Conservation (phyloP, 2,888 invertebrate genomes). For the Caprella mutica region DNA sequence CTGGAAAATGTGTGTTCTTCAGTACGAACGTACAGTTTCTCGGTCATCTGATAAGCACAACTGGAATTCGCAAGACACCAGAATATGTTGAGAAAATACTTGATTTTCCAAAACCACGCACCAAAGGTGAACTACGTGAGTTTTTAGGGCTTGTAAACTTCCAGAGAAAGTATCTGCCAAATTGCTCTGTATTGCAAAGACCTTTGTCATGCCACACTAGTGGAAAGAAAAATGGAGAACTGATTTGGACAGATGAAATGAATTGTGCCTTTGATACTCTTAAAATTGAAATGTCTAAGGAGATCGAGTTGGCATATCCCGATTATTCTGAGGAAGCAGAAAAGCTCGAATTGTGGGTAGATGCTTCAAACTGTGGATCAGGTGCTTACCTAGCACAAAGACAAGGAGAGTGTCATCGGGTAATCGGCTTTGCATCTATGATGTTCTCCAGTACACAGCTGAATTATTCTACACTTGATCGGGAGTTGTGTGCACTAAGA, state of each 20-base stretch:
- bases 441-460: background rate
- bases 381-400: background rate
- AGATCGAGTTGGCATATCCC: background rate
- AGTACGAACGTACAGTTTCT: background rate
- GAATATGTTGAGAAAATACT: background rate
- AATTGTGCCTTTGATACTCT: background rate
- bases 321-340: background rate
- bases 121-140: background rate
- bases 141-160: background rate
- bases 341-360: background rate
- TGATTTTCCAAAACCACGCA: background rate
- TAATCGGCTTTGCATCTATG: background rate
- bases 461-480: background rate
- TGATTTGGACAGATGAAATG: background rate
- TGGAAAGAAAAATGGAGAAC: background rate
- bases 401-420: background rate
- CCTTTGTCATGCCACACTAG: background rate
- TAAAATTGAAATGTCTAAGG: background rate
- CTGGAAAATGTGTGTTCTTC: background rate
- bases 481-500: background rate
- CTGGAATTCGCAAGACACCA: background rate
- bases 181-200: background rate
- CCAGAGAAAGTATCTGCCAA: background rate
- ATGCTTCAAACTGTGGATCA: background rate
- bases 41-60: background rate